Evolutionary conservation across 1,140 invertebrate genomes (phyloP).

Genomic region (Tetramorium parvispinum): DNA sequence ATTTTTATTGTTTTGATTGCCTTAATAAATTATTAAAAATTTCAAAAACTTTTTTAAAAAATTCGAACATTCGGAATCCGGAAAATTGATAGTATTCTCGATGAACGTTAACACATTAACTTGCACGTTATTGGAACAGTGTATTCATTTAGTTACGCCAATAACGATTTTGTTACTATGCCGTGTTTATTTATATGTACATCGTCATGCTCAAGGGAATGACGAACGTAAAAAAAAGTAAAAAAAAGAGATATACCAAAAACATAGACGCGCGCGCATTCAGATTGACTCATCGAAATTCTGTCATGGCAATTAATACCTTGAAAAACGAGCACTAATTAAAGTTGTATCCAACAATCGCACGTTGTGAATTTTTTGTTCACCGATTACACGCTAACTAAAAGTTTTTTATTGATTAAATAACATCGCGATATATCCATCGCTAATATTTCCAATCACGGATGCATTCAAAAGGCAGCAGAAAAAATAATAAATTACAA

Average conservation of each 20-base stretch:
- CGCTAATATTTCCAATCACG: background rate
- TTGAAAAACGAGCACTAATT: slow-evolving; percentile 17
- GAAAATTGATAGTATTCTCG: background rate
- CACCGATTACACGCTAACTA: background rate
- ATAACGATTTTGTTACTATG: slow-evolving; percentile 23
- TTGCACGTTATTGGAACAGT: background rate
- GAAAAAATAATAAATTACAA: background rate
- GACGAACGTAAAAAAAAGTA: slow-evolving; percentile 9
- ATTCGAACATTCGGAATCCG: background rate
- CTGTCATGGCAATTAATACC: slow-evolving; percentile 22
- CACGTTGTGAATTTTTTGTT: background rate
- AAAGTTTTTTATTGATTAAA: slow-evolving; percentile 3
- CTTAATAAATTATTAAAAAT: background rate
- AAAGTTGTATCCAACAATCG: slow-evolving; percentile 18
- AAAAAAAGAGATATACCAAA: background rate
- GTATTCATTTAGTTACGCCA: background rate
- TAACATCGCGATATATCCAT: slow-evolving; percentile 6
- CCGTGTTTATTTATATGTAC: slow-evolving; percentile 23
- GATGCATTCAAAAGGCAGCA: background rate
- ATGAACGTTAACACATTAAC: background rate
- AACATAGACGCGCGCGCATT: background rate
- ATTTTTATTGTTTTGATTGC: background rate
- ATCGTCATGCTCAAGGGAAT: background rate
- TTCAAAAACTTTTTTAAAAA: background rate
- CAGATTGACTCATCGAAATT: slow-evolving; percentile 26